These are phyloP conservation scores for Pyrgilauda ruficollis DNA, from an alignment of 2,113 vertebrate genomes.

Conservation along the genomic window DNA sequence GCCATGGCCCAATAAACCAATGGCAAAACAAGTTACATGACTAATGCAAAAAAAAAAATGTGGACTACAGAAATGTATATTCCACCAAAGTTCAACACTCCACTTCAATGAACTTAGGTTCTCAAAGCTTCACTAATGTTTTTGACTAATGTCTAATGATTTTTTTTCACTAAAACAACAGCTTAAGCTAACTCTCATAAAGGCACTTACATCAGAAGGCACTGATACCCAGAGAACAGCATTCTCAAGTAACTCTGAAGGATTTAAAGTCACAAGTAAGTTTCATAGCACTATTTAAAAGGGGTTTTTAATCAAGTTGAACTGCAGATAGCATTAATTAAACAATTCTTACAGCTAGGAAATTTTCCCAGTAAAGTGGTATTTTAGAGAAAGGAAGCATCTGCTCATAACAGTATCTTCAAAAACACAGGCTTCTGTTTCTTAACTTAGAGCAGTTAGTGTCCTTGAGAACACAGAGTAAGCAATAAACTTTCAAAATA, in stretches of 20 bases:
- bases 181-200: not conserved
- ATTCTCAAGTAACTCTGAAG: not conserved
- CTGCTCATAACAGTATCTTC: not conserved
- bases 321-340: not conserved
- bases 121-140: not conserved
- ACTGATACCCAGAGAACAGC: not conserved
- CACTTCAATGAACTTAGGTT: not conserved
- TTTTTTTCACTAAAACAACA: not conserved
- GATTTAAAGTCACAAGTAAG: not conserved
- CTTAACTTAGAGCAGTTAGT: not conserved
- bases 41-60: not conserved
- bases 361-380: not conserved
- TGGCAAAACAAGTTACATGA: accelerated
- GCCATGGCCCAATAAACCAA: not conserved
- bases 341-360: not conserved
- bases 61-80: not conserved
- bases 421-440: not conserved
- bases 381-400: not conserved
- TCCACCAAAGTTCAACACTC: not conserved
- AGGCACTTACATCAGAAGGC: not conserved
- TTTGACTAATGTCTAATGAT: not conserved
- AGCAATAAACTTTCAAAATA: not conserved
- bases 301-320: not conserved
- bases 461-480: not conserved
- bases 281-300: not conserved